Conservation (phyloP, 2,888 invertebrate species). For the Spodoptera exigua region DNA sequence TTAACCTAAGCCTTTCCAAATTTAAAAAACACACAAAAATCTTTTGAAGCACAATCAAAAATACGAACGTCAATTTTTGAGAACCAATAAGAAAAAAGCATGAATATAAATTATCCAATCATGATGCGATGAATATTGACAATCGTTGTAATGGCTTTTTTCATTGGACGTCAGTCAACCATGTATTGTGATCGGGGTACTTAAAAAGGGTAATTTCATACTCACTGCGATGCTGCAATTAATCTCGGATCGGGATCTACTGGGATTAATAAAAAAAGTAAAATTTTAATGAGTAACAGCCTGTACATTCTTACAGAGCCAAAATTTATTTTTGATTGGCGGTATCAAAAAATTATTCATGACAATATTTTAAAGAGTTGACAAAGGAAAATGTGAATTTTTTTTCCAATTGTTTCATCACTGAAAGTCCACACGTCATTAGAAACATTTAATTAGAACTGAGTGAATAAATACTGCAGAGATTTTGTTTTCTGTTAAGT, state of each 20-base stretch:
- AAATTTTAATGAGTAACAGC: neutral
- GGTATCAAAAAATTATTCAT: too few relatives aligned
- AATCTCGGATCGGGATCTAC: constrained; percentile 13
- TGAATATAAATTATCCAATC: constrained; percentile 48
- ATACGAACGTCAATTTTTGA: constrained; percentile 26
- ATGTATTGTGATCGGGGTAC: constrained; percentile 2
- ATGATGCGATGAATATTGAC: constrained; percentile 33
- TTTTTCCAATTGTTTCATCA: too few relatives aligned
- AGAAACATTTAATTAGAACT: too few relatives aligned
- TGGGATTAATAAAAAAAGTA: neutral
- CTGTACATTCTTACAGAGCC: too few relatives aligned
- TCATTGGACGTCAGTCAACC: constrained; percentile 16
- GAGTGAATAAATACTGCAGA: too few relatives aligned
- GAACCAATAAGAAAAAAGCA: constrained; percentile 16
- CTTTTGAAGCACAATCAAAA: constrained; percentile 12
- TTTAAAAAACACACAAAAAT: neutral
- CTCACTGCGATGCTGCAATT: constrained; percentile 13
- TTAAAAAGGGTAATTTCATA: constrained; percentile 34
- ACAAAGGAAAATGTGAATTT: too few relatives aligned
- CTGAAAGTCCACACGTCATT: too few relatives aligned
- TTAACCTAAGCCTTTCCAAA: too few relatives aligned
- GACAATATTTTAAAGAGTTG: too few relatives aligned
- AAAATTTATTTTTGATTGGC: too few relatives aligned
- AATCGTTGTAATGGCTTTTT: constrained; percentile 21
- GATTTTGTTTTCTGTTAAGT: too few relatives aligned